Percentiles rank a stretch among this genome's conserved stretches.
phyloP scores from a whole-genome alignment of 2,113 vertebrate genomes.

The Callipepla squamata region DNA sequence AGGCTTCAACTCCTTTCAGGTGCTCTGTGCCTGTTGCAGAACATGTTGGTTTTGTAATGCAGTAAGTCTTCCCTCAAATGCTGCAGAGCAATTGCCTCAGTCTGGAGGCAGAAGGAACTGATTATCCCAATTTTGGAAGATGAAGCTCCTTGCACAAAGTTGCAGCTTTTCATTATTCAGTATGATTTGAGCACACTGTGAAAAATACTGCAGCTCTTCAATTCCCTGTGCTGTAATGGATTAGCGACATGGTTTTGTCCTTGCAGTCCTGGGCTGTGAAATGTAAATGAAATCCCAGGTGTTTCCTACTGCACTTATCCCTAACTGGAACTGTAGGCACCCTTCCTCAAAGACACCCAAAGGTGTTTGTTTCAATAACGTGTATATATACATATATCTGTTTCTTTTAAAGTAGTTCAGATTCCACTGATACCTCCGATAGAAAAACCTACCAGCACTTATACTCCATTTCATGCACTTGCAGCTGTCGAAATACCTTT shows the following conservation, averaged over 20 bases:
- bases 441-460: neutral
- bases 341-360: neutral
- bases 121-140: neutral
- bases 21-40: neutral
- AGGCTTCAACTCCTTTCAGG: neutral
- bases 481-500: neutral
- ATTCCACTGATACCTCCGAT: neutral
- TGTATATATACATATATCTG: accelerated
- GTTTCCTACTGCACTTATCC: neutral
- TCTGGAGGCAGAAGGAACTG: neutral
- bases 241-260: neutral
- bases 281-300: neutral
- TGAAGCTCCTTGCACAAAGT: neutral
- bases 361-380: neutral
- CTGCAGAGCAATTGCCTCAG: neutral
- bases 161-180: neutral
- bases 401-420: neutral
- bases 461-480: neutral
- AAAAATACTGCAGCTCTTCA: neutral
- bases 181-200: neutral
- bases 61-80: neutral
- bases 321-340: neutral
- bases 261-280: neutral
- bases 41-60: neutral
- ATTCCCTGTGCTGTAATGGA: neutral